These are phyloP conservation scores for Antitype chi DNA, from an alignment of 2,888 invertebrate genomes.

Conservation along the genomic window DNA sequence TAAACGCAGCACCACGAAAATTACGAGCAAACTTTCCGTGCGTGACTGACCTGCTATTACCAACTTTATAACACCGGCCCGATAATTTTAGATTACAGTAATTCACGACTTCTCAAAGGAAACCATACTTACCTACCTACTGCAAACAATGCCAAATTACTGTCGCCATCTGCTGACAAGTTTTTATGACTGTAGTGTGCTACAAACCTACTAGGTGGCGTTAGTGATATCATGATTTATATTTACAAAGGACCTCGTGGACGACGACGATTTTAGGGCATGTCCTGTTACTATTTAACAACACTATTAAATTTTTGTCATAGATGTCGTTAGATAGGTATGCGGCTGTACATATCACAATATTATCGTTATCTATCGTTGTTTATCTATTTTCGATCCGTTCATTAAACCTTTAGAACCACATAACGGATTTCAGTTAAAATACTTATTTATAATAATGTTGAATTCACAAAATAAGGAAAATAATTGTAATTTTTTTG, in stretches of 20 bases:
- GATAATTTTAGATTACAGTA: constrained; percentile 43
- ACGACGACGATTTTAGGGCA: not conserved
- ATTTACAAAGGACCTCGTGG: constrained; percentile 21
- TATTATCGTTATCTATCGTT: not conserved
- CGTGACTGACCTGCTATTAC: constrained; percentile 66
- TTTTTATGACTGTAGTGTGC: constrained; percentile 19
- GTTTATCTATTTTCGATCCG: not conserved
- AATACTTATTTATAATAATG: too few relatives aligned
- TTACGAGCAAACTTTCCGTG: constrained; percentile 66
- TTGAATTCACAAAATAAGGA: not conserved
- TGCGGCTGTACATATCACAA: not conserved
- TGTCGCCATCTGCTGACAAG: constrained; percentile 47
- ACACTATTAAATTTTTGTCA: constrained; percentile 19
- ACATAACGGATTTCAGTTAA: not conserved
- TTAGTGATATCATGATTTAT: not conserved
- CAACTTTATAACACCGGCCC: constrained; percentile 55
- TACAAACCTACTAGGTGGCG: constrained; percentile 41
- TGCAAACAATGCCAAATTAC: constrained; percentile 38
- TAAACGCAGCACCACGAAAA: constrained; percentile 63
- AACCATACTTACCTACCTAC: constrained; percentile 1
- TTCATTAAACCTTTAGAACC: not conserved
- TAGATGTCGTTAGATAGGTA: constrained; percentile 56
- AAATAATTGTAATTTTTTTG: not conserved
- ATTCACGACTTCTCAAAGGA: constrained; percentile 29
- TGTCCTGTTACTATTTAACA: constrained; percentile 29